Percentiles rank a stretch among this genome's conserved stretches.
Conservation (phyloP, 1,140 invertebrate genomes). For the Drosophila pruinosa region DNA sequence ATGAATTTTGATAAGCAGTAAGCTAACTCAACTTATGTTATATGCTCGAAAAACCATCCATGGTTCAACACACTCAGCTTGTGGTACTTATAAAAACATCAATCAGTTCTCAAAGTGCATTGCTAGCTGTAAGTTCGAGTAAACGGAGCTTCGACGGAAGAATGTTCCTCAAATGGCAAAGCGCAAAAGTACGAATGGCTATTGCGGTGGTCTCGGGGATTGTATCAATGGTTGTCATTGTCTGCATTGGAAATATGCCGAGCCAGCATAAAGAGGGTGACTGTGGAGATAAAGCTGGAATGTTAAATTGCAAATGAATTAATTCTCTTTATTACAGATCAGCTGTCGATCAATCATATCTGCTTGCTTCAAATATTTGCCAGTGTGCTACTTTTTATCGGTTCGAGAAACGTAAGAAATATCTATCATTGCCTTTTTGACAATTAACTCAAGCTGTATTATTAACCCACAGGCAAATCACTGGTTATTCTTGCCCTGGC, state of each 20-base stretch:
- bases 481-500: constrained; percentile 45
- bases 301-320: neutral
- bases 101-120: constrained; percentile 21
- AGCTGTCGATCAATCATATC: constrained; percentile 22
- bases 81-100: neutral
- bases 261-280: neutral
- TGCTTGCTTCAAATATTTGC: constrained; percentile 45
- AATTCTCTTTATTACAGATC: neutral
- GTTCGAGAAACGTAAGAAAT: constrained; percentile 13
- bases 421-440: neutral
- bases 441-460: no score
- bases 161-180: constrained; percentile 3
- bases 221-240: constrained; percentile 15
- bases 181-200: neutral
- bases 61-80: neutral
- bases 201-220: constrained; percentile 28
- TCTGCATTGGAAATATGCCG: neutral
- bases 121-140: neutral
- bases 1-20: neutral
- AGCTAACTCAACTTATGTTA: neutral
- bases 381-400: constrained; percentile 2
- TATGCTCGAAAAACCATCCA: neutral
- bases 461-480: constrained; percentile 23
- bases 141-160: neutral
- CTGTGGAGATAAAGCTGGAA: neutral